Conservation (phyloP, 1,140 invertebrate species). For the Drosophila ercepeae region DNA sequence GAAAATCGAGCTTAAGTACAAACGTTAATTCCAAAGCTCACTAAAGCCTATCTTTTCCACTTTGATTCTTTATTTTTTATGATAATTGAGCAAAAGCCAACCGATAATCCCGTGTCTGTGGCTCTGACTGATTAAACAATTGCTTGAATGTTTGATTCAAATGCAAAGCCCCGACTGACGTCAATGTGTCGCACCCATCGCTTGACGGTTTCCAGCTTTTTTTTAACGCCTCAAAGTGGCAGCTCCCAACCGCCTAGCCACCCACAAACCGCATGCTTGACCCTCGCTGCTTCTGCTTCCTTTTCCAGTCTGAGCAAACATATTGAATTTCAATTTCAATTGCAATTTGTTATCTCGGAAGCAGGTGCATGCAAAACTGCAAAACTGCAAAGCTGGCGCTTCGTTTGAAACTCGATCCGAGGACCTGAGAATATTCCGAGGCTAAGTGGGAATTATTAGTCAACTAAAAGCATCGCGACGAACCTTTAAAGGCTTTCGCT, state of each 20-base stretch:
- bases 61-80: background rate
- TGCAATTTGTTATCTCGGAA: slow-evolving; percentile 71
- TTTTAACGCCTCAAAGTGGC: slow-evolving; percentile 1
- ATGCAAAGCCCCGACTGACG: slow-evolving; percentile 28
- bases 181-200: slow-evolving; percentile 40
- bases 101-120: background rate
- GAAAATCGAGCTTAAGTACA: too few relatives aligned
- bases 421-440: slow-evolving; percentile 23
- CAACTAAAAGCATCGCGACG: slow-evolving; percentile 31
- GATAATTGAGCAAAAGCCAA: background rate
- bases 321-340: slow-evolving; percentile 52
- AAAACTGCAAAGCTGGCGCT: slow-evolving; percentile 9
- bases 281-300: slow-evolving; percentile 53
- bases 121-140: slow-evolving; percentile 1
- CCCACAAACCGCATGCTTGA: slow-evolving; percentile 44
- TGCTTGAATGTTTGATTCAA: slow-evolving; percentile 3
- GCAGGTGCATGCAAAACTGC: slow-evolving; percentile 50
- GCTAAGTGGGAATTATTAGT: slow-evolving; percentile 37
- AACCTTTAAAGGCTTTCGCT: slow-evolving; percentile 39
- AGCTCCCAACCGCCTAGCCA: background rate
- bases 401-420: slow-evolving; percentile 46
- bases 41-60: too few relatives aligned
- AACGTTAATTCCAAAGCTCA: too few relatives aligned
- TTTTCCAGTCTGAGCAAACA: slow-evolving; percentile 48
- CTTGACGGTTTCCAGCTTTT: background rate